A percentile compares a stretch with the other conserved stretches of the same genome.
These are phyloP conservation scores for Spondyliosoma cantharus DNA, from an alignment of 2,797 vertebrate genomes.

Conservation along the genomic window DNA sequence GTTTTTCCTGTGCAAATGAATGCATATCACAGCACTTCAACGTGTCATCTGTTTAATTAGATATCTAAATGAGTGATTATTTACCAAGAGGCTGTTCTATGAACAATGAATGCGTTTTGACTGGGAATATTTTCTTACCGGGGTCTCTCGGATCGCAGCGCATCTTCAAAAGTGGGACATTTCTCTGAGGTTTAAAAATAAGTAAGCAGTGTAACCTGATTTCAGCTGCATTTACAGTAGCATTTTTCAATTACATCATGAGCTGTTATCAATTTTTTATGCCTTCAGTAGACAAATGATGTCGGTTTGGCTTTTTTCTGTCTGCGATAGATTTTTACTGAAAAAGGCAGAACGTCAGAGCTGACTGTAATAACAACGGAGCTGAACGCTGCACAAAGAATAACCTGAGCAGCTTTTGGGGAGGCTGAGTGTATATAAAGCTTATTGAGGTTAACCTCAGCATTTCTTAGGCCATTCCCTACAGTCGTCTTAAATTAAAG, in stretches of 20 bases:
- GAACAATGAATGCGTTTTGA: conserved; percentile 29
- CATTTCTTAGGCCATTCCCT: conserved; percentile 56
- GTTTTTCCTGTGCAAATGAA: conserved; percentile 1
- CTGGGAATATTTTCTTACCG: conserved; percentile 18
- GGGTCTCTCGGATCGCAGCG: conserved; percentile 21
- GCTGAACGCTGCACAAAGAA: conserved; percentile 34
- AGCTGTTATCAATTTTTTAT: conserved; percentile 35
- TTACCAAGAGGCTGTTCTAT: conserved; percentile 26
- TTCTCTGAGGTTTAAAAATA: conserved; percentile 65
- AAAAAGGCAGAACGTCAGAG: conserved; percentile 31
- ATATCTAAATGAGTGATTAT: conserved; percentile 20
- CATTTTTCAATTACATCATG: conserved; percentile 52
- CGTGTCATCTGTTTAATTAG: conserved; percentile 39
- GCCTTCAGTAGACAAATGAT: conserved; percentile 24
- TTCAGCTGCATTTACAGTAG: conserved; percentile 52
- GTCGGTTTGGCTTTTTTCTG: conserved; percentile 26
- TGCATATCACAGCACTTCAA: neutral
- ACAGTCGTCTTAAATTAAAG: conserved; percentile 54
- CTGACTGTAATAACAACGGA: conserved; percentile 20
- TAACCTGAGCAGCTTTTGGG: conserved; percentile 29
- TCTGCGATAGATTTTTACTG: conserved; percentile 13
- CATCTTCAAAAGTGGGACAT: conserved; percentile 49
- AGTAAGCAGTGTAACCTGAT: conserved; percentile 51
- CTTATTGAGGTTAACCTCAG: conserved; percentile 48
- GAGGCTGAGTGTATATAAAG: conserved; percentile 41